These are phyloP conservation scores for Anoplius nigerrimus DNA, from an alignment of 2,888 invertebrate species.

Conservation along the genomic window DNA sequence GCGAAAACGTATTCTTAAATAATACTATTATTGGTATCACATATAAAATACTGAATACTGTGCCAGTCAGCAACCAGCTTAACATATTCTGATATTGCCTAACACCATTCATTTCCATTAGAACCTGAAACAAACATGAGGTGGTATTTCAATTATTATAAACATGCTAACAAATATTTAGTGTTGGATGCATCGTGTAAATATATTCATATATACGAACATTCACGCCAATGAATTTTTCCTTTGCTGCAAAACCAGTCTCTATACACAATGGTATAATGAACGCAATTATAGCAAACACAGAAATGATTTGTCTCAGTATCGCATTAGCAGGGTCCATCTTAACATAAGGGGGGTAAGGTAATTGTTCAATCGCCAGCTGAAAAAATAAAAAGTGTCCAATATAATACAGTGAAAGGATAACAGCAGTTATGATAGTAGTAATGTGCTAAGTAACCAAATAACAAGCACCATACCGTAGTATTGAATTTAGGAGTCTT, in stretches of 20 bases:
- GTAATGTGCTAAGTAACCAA: not conserved
- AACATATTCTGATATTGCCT: conserved; percentile 65
- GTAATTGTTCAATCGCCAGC: conserved; percentile 69
- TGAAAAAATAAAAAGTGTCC: conserved; percentile 27
- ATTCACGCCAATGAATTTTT: conserved; percentile 70
- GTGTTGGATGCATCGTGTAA: too few relatives aligned
- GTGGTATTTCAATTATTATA: conserved; percentile 1
- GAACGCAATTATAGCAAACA: conserved; percentile 64
- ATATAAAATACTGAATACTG: conserved; percentile 62
- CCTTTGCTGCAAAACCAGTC: conserved; percentile 64
- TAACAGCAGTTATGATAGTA: not conserved
- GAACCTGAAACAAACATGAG: conserved; percentile 54
- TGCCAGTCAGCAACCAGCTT: conserved; percentile 68
- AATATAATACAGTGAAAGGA: not conserved
- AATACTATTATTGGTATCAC: conserved; percentile 63
- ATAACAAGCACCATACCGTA: conserved; percentile 23
- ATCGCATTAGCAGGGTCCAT: conserved; percentile 50
- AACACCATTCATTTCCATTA: conserved; percentile 72
- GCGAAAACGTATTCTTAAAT: conserved; percentile 63
- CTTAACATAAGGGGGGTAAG: conserved; percentile 66
- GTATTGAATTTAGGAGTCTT: conserved; percentile 23
- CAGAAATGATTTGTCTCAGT: conserved; percentile 53
- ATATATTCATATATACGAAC: conserved; percentile 59
- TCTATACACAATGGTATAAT: conserved; percentile 67
- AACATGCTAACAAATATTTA: not conserved